Conservation (phyloP, 2,113 vertebrate species). For the Scomber japonicus region DNA sequence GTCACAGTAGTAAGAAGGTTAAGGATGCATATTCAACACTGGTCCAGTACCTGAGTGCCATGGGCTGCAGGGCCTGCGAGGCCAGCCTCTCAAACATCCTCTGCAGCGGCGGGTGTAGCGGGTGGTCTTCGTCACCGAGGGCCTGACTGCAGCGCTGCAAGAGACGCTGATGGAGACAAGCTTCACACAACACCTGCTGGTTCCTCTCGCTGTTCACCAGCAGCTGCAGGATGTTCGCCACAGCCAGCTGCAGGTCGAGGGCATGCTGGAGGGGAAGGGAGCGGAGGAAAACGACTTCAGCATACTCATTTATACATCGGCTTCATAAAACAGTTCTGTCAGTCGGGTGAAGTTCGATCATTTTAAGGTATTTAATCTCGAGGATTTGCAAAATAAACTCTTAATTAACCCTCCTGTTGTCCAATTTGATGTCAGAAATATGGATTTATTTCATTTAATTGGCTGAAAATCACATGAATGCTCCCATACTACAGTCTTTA, state of each 20-base stretch:
- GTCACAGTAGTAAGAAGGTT: too few relatives aligned
- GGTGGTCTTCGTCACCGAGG: constrained; percentile 95
- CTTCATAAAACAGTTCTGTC: background rate
- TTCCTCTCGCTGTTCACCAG: constrained; percentile 96
- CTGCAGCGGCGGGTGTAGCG: constrained; percentile 94
- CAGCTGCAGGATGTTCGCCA: constrained; percentile 95
- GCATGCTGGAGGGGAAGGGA: constrained; percentile 87
- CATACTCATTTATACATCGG: background rate
- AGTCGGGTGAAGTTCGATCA: too few relatives aligned
- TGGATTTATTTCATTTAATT: too few relatives aligned
- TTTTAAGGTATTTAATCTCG: background rate
- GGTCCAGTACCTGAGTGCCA: constrained; percentile 90
- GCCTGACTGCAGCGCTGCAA: constrained; percentile 94
- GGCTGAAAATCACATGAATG: too few relatives aligned
- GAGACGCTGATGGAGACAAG: constrained; percentile 92
- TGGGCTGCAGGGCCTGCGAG: constrained; percentile 95
- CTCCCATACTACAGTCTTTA: too few relatives aligned
- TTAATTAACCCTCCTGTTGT: too few relatives aligned
- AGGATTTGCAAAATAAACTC: background rate
- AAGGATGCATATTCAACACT: too few relatives aligned
- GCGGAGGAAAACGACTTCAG: background rate
- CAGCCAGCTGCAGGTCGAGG: constrained; percentile 93
- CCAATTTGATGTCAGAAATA: too few relatives aligned
- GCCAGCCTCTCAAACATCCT: constrained; percentile 98
- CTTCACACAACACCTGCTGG: constrained; percentile 97